Evolutionary conservation across 2,797 vertebrate genomes (phyloP).

Genomic region (Myotis pilosus): DNA sequence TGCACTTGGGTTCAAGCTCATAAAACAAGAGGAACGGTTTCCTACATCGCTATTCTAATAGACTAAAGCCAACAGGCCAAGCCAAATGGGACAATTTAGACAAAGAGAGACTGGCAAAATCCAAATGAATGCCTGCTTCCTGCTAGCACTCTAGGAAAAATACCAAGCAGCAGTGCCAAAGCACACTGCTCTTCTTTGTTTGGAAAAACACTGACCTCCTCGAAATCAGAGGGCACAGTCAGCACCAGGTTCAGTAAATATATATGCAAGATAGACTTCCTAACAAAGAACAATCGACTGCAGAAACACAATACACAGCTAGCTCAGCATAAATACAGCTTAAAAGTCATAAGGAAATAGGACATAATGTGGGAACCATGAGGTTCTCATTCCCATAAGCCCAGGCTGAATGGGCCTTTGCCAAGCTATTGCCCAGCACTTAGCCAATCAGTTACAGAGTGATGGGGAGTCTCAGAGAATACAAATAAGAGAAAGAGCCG

Average conservation of each 20-base stretch:
- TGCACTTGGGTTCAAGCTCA: constrained; percentile 51
- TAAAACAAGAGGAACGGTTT: constrained; percentile 50
- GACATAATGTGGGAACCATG: not conserved
- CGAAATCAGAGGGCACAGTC: not conserved
- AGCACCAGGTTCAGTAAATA: not conserved
- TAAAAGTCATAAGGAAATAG: not conserved
- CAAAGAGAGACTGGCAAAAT: constrained; percentile 52
- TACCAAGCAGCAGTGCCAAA: constrained; percentile 53
- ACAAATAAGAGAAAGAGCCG: not conserved
- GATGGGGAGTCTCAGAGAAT: not conserved
- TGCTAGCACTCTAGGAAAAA: constrained; percentile 55
- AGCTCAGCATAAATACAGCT: not conserved
- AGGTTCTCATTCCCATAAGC: not conserved
- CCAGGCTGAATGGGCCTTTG: not conserved
- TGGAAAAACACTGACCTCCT: constrained; percentile 39
- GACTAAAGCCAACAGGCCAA: constrained; percentile 37
- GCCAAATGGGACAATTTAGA: constrained; percentile 67
- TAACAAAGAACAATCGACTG: not conserved
- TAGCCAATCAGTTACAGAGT: not conserved
- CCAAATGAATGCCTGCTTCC: constrained; percentile 33
- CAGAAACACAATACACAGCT: not conserved
- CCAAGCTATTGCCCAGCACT: constrained; percentile 16
- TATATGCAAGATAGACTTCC: not conserved
- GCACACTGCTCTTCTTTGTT: constrained; percentile 58
- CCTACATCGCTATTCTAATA: not conserved